Base-by-base conservation (phyloP, 2,888 invertebrate genomes). In the Drosophila flavopinicola region DNA sequence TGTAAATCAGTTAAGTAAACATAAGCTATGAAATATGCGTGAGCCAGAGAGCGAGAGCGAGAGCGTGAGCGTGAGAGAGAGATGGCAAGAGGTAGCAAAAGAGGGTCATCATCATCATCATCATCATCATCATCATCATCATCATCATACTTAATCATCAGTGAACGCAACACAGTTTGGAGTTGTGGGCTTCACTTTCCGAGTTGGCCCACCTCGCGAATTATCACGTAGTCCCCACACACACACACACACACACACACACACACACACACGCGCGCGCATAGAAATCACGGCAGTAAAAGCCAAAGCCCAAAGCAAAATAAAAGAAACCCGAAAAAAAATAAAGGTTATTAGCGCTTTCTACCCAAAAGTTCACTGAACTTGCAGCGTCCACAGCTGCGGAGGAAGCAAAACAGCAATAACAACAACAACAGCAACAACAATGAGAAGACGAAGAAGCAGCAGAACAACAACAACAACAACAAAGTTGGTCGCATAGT, bases 311-410 rank as follows among this genome's bases (percentile, higher is more conserved):
- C 32, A 44, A 60, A 65, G 53, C 63, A 38, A 35, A 48, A 67
- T 47, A 49, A 48, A 48, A 67, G 45, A 66, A 45, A 53, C 37
- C 57, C 32, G 51, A 67, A 67, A 71, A 57, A 61, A 69, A 68
- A 32, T 32, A 66, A 69, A 57, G 53, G 42, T 67, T 58, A 63
- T 58, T 54, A 63, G 79, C 83, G 83, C 83, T 78, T 78, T 78
- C 83, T 83, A 78, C 59, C 56, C 69, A 56, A 75, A 78, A 83
- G 78, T 78, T 78, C 78, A 78, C 32, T 78, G 78, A 78, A 78
- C 78, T 78, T 78, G 83, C 75, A 65, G 75, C 78, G 78, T 59
- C 47, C 77, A 78, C 68, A 82, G 65, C 83, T 68, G 71, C 35
- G 53, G 68, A 72, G 58, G 74, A 73, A 72, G 74, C 73, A 56